Evolutionary conservation across 1,140 invertebrate genomes (phyloP).

Genomic region (Drosophila tristis): DNA sequence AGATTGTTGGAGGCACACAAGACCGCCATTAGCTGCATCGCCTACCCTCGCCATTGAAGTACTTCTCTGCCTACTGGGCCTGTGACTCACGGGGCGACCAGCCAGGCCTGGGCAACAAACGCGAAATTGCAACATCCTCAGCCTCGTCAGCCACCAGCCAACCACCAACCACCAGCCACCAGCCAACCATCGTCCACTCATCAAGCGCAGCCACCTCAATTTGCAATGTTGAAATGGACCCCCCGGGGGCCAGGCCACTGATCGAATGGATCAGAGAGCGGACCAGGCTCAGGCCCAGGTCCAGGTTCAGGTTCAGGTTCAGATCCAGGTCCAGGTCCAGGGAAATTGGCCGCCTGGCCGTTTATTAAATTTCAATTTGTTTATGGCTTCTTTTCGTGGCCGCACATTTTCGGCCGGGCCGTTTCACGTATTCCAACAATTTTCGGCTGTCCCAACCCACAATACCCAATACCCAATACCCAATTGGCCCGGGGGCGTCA

Average conservation of each 20-base stretch:
- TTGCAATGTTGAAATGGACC: conserved; percentile 33
- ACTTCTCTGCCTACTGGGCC: no score
- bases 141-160: no score
- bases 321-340: conserved; percentile 5
- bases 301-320: conserved; percentile 1
- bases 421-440: conserved; percentile 32
- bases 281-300: neutral
- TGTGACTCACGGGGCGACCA: no score
- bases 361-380: conserved; percentile 66
- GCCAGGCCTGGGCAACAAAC: no score
- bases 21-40: no score
- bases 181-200: neutral
- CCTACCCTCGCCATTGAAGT: no score
- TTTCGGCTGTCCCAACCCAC: neutral
- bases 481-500: conserved; percentile 9
- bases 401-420: conserved; percentile 37
- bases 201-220: conserved; percentile 36
- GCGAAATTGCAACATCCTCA: no score
- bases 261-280: conserved; percentile 37
- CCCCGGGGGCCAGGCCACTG: conserved; percentile 32
- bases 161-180: conserved; percentile 17
- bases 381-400: conserved; percentile 52
- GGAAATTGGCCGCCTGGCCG: conserved; percentile 36
- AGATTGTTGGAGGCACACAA: no score
- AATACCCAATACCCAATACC: neutral